Percentiles rank a stretch among this genome's conserved stretches.
Evolutionary conservation across 2,888 invertebrate genomes (phyloP).

Genomic region (Acanthopleura granulata): DNA sequence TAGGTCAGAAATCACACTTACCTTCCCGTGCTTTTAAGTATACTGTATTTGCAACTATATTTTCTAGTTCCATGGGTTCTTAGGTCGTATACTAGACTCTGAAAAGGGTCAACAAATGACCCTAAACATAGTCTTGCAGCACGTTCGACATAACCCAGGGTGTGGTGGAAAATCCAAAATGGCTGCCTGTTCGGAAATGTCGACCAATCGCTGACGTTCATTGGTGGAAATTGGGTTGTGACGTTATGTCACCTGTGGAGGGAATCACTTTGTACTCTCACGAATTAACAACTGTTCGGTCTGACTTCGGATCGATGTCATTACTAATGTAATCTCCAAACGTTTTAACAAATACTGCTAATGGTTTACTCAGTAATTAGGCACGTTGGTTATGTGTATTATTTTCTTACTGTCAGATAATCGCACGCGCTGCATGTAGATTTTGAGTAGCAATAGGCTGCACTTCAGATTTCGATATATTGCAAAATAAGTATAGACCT

Average conservation of each 20-base stretch:
- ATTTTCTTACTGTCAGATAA: no score
- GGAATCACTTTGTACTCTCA: no score
- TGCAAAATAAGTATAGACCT: no score
- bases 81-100: conserved; percentile 42
- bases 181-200: conserved; percentile 37
- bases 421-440: no score
- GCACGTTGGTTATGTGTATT: no score
- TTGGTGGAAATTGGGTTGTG: conserved; percentile 13
- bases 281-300: no score
- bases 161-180: conserved; percentile 59
- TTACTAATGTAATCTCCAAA: no score
- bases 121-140: conserved; percentile 52
- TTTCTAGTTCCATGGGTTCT: conserved; percentile 68
- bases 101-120: conserved; percentile 54
- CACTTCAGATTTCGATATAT: no score
- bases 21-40: conserved; percentile 70
- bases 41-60: conserved; percentile 70
- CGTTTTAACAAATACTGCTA: no score
- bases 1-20: conserved; percentile 36
- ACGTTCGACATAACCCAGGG: conserved; percentile 47
- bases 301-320: no score
- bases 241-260: conserved; percentile 12
- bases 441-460: no score
- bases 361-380: no score
- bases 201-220: conserved; percentile 9